Percentiles rank a stretch among this genome's conserved stretches.
Conservation (phyloP, 2,888 invertebrate genomes). For the Lasioglossum zephyrum region DNA sequence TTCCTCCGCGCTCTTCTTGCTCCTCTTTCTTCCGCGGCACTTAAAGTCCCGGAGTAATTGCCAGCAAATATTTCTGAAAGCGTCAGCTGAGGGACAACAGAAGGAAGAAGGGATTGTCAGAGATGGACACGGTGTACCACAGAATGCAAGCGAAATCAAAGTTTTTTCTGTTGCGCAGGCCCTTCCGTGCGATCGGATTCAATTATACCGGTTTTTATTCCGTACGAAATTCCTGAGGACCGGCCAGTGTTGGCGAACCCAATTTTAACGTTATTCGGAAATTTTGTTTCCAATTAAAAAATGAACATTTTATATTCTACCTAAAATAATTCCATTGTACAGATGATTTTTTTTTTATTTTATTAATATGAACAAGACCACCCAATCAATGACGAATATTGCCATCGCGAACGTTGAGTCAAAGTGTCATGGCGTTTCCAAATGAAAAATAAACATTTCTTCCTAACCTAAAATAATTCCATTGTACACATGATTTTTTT, state of each 20-base stretch:
- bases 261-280: neutral
- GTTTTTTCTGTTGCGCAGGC: constrained; percentile 31
- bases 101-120: constrained; percentile 45
- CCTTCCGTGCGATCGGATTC: constrained; percentile 27
- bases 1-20: constrained; percentile 59
- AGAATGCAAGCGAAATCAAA: constrained; percentile 41
- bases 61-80: constrained; percentile 67
- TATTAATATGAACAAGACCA: no score
- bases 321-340: no score
- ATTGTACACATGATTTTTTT: no score
- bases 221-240: neutral
- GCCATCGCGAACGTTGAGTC: no score
- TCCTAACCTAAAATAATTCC: no score
- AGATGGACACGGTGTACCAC: constrained; percentile 39
- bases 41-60: constrained; percentile 65
- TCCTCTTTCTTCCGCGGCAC: constrained; percentile 52
- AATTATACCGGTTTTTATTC: neutral
- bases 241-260: neutral
- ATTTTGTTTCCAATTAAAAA: neutral
- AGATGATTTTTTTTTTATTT: no score
- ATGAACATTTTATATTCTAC: no score
- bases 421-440: no score
- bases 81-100: constrained; percentile 63
- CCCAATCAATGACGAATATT: no score
- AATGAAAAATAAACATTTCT: no score